A percentile compares a stretch with the other conserved stretches of the same genome.
Conservation (phyloP, 2,888 invertebrate species). For the Ethmia dodecea region DNA sequence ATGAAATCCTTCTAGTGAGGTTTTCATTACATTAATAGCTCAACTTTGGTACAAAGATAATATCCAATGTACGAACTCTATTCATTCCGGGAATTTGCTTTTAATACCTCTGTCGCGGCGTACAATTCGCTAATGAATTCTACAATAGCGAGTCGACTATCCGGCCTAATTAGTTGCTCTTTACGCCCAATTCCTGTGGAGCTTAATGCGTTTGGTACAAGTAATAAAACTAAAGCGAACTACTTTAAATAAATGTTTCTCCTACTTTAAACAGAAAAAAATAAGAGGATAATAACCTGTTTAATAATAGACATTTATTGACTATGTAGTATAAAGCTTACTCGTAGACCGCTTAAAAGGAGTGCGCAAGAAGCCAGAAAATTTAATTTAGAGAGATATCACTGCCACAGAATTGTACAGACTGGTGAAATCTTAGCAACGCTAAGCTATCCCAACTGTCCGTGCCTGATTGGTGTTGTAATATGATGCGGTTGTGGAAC, state of each 20-base stretch:
- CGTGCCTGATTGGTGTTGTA: slow-evolving; percentile 35
- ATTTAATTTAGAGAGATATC: slow-evolving; percentile 67
- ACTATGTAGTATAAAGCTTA: no score
- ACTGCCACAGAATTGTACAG: slow-evolving; percentile 33
- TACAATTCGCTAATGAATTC: slow-evolving; percentile 54
- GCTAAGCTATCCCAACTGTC: slow-evolving; percentile 58
- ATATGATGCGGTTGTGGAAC: slow-evolving; percentile 18
- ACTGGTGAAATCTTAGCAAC: slow-evolving; percentile 69
- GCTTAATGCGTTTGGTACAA: slow-evolving; percentile 40
- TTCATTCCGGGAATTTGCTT: slow-evolving; percentile 32
- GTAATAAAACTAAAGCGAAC: slow-evolving; percentile 26
- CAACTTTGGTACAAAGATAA: not conserved
- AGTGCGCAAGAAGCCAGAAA: no score
- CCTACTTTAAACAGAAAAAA: not conserved
- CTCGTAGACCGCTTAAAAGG: no score
- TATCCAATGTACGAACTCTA: slow-evolving; percentile 19
- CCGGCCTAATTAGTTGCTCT: slow-evolving; percentile 55
- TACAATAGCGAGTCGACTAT: slow-evolving; percentile 55
- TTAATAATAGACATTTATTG: no score
- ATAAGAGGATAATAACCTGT: not conserved
- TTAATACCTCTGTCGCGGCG: slow-evolving; percentile 37
- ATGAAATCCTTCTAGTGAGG: no score
- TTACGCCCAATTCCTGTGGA: slow-evolving; percentile 48
- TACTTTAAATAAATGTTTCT: not conserved
- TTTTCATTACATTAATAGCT: no score